Base-by-base conservation (phyloP, 2,113 vertebrate genomes). In the Pseudolaguvia tuberculata region DNA sequence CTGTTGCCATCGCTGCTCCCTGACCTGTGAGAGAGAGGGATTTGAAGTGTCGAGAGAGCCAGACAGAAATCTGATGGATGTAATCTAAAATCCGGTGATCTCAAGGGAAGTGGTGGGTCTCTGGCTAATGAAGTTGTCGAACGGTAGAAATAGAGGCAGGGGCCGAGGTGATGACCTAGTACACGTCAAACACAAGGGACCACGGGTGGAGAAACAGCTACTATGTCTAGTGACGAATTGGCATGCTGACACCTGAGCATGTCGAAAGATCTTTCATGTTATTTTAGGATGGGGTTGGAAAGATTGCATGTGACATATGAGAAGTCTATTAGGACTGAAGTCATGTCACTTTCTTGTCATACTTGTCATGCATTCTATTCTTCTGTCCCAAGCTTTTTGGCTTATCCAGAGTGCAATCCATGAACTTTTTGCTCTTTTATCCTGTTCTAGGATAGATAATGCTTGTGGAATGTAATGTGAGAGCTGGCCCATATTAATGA, bases 1-100 rank as follows among this genome's bases (percentile, higher is more conserved):
- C 74, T 59, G 63, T 35, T 29, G 15, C 48, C 71, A 78, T 47
- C 66, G 62, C 73, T 76, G 73, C 72, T 76, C 69, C 56, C 62
- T 81, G 77, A 81, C 80, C 80, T 81, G 77, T 72, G 52, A 62
- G 76, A 75, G 75, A 73, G 61, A 51, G 51, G 76, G 77, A 79
- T 81, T 78, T 62, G 76, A 78, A 68, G 77, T 59, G 73, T 76
- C 55, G 58, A 52, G 59, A 72, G 68, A n/a, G 23, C 59, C 68
- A 69, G 35, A 61, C 68, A 72, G 45, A 75, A 63, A 76, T 35
- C n/a, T 31, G 51, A 58, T 78, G 63, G 77, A 76, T 58, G 63
- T 73, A 78, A 81, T 81, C 73, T 81, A 59, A 53, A 55, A 56
- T 45, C 70, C 53, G 14, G 27, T 65, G 70, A 68, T 62, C 65